Evolutionary conservation across 2,797 vertebrate species (phyloP).

Genomic region (Lutjanus argentimaculatus): DNA sequence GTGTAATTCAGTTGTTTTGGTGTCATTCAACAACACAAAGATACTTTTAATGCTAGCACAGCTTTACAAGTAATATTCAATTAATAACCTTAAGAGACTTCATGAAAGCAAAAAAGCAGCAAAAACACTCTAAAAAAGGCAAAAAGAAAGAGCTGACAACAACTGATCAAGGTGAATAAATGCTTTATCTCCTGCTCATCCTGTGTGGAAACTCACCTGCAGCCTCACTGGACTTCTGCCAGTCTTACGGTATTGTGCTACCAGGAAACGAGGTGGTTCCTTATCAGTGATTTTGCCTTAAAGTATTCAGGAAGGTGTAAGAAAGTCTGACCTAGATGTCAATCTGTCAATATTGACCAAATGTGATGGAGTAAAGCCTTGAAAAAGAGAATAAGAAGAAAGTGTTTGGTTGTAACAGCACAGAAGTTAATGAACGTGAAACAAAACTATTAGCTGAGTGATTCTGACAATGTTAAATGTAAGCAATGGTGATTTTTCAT

Average conservation of each 20-base stretch:
- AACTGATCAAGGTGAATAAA: conserved; percentile 27
- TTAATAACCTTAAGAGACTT: conserved; percentile 12
- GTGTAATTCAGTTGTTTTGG: conserved; percentile 7
- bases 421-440: conserved; percentile 2
- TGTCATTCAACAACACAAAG: not conserved
- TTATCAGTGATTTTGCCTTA: conserved; percentile 1
- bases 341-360: conserved; percentile 4
- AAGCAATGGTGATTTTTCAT: no score
- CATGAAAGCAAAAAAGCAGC: conserved; percentile 5
- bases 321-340: not conserved
- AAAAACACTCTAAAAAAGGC: not conserved
- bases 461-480: not conserved
- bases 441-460: not conserved
- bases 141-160: conserved; percentile 1
- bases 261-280: not conserved
- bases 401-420: not conserved
- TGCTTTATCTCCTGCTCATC: conserved; percentile 6
- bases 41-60: not conserved
- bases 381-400: not conserved
- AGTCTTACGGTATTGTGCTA: conserved; percentile 4
- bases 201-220: conserved; percentile 14
- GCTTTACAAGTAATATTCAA: not conserved
- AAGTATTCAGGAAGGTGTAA: conserved; percentile 13
- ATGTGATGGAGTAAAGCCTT: not conserved
- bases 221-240: not conserved